Percentiles rank a stretch among this genome's conserved stretches.
These are phyloP conservation scores for Pogonocherus hispidulus DNA, from an alignment of 2,888 invertebrate species.

Conservation along the genomic window DNA sequence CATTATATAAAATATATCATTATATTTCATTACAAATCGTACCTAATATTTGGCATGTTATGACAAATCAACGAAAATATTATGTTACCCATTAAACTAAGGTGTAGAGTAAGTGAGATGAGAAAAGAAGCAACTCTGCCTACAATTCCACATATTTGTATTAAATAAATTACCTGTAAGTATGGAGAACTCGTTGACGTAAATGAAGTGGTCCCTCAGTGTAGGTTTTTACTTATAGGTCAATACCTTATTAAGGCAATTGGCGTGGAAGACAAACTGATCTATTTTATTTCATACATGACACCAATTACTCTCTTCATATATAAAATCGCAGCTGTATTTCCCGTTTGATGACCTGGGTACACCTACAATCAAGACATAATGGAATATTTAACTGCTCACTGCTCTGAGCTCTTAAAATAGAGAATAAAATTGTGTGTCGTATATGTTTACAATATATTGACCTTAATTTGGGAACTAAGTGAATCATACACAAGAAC, in stretches of 20 bases:
- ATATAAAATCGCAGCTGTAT: slow-evolving; percentile 3
- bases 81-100: no score
- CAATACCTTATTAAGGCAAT: background rate
- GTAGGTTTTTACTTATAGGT: background rate
- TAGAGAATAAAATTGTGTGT: background rate
- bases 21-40: no score
- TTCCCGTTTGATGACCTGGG: slow-evolving; percentile 27
- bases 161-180: no score
- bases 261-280: background rate
- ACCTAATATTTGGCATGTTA: no score
- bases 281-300: slow-evolving; percentile 14
- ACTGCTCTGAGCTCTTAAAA: background rate
- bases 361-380: slow-evolving; percentile 6
- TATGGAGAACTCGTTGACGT: no score
- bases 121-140: no score
- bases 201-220: no score
- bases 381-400: slow-evolving; percentile 13
- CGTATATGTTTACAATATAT: background rate
- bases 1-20: no score
- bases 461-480: background rate
- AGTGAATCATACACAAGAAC: background rate
- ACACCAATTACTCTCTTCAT: slow-evolving; percentile 1
- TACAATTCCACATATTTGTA: no score
- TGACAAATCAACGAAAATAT: no score
- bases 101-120: no score